Evolutionary conservation across 2,888 invertebrate genomes (phyloP).

Genomic region (Microplitis manilae): DNA sequence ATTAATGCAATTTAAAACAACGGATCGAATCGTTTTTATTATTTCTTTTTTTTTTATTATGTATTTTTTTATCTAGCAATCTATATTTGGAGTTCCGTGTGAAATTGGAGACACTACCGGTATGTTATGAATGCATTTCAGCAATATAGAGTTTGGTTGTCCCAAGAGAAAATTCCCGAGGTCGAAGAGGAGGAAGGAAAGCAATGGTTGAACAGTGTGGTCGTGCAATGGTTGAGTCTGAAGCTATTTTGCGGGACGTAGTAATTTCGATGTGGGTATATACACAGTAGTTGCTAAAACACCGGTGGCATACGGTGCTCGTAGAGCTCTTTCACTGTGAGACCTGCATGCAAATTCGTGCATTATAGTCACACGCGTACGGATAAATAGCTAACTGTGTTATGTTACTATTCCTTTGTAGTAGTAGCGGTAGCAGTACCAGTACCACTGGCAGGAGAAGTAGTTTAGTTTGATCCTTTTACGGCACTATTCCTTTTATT

Average conservation of each 20-base stretch:
- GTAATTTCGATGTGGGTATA: slow-evolving; percentile 33
- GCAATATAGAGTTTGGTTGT: not conserved
- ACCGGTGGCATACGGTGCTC: slow-evolving; percentile 34
- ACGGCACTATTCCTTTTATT: slow-evolving; percentile 26
- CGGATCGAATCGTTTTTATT: too few relatives aligned
- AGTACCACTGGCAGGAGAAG: not conserved
- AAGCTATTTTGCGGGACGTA: slow-evolving; percentile 36
- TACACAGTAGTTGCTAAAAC: slow-evolving; percentile 40
- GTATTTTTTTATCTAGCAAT: not conserved
- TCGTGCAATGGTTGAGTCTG: slow-evolving; percentile 30
- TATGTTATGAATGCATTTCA: not conserved
- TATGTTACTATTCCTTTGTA: slow-evolving; percentile 1
- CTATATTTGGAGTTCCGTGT: not conserved
- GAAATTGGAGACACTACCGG: not conserved
- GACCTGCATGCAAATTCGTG: slow-evolving; percentile 41
- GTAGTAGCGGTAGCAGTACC: not conserved
- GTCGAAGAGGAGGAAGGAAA: not conserved
- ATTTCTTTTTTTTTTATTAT: too few relatives aligned
- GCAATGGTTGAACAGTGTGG: slow-evolving; percentile 10
- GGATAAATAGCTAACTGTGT: slow-evolving; percentile 7
- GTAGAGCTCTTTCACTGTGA: slow-evolving; percentile 31
- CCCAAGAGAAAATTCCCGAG: not conserved
- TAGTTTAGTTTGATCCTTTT: not conserved
- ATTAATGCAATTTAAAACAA: too few relatives aligned
- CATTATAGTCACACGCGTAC: slow-evolving; percentile 35